phyloP scores from a whole-genome alignment of 2,113 vertebrate species.

The Hyla sarda region DNA sequence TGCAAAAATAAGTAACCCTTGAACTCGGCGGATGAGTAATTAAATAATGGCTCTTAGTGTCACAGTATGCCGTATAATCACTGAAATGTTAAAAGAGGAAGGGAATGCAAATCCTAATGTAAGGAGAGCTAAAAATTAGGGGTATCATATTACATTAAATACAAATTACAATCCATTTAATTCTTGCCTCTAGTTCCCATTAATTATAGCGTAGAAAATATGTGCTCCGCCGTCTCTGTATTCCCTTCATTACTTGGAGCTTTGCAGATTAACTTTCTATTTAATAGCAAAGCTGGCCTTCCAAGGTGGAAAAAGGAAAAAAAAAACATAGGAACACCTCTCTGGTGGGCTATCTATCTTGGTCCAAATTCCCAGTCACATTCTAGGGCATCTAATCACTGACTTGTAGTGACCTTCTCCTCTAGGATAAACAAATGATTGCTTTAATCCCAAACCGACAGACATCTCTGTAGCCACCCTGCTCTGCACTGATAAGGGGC shows the following conservation, averaged over 20 bases:
- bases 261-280: neutral
- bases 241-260: neutral
- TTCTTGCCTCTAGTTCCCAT: neutral
- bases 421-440: no score
- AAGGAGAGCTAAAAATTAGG: conserved; percentile 22
- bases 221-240: neutral
- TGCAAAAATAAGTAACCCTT: conserved; percentile 45
- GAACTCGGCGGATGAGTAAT: conserved; percentile 23
- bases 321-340: no score
- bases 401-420: no score
- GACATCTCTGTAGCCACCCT: no score
- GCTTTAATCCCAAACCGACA: no score
- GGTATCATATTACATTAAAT: conserved; percentile 34
- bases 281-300: neutral
- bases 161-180: conserved; percentile 18
- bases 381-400: no score
- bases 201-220: neutral
- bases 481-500: no score
- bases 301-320: neutral
- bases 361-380: no score
- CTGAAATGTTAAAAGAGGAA: conserved; percentile 1
- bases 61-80: conserved; percentile 33
- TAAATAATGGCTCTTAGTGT: conserved; percentile 20
- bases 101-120: conserved; percentile 1
- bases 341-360: no score